A percentile compares a stretch with the other conserved stretches of the same genome.
Evolutionary conservation across 2,888 invertebrate genomes (phyloP).

Genomic region (Allolobophora icterica): DNA sequence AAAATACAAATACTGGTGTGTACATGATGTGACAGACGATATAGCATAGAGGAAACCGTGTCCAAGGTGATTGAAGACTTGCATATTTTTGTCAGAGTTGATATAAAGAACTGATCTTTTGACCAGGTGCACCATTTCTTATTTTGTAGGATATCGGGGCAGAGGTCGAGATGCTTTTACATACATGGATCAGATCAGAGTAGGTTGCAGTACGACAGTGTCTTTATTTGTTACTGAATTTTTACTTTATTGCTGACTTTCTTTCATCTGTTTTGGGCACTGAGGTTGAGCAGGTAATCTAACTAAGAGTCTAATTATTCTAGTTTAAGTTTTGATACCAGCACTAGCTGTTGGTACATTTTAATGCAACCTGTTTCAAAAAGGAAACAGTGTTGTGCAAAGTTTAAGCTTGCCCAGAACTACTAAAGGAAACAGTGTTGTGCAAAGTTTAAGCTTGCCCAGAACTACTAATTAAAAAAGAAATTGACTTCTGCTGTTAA

Average conservation of each 20-base stretch:
- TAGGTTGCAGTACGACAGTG: background rate
- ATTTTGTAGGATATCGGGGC: slow-evolving; percentile 12
- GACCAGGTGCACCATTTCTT: background rate
- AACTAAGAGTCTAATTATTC: no score
- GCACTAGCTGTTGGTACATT: no score
- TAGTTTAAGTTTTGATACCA: background rate
- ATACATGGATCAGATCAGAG: slow-evolving; percentile 4
- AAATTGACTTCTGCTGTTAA: no score
- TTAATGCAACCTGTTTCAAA: no score
- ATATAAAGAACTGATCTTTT: background rate
- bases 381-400: no score
- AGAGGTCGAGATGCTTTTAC: background rate
- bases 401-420: no score
- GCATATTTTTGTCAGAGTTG: background rate
- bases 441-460: no score
- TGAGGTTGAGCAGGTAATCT: no score
- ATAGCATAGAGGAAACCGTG: background rate
- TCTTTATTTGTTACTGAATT: background rate
- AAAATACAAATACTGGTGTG: background rate
- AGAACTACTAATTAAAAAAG: no score
- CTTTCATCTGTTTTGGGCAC: no score
- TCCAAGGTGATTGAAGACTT: background rate
- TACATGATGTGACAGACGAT: background rate
- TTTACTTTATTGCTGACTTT: background rate
- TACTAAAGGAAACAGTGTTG: no score